Evolutionary conservation across 1,140 invertebrate species (phyloP).

Genomic region (Eumaeus atala): DNA sequence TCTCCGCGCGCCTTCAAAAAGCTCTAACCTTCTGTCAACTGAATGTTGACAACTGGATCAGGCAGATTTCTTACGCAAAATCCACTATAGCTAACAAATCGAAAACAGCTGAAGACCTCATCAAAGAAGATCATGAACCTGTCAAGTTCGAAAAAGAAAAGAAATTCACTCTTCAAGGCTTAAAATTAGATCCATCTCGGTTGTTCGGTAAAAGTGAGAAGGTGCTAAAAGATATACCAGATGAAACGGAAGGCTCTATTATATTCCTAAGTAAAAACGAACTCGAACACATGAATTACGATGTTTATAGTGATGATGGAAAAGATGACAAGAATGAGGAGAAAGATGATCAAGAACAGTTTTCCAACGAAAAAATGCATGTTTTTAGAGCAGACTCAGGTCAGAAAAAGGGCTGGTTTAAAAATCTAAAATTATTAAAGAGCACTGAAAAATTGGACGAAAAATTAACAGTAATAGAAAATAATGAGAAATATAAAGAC

Average conservation of each 20-base stretch:
- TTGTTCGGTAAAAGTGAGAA: conserved; percentile 71
- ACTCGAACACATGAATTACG: conserved; percentile 75
- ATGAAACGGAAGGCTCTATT: conserved; percentile 77
- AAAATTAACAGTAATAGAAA: conserved; percentile 63
- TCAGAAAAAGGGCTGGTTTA: conserved; percentile 76
- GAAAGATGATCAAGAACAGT: conserved; percentile 56
- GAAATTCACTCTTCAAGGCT: conserved; percentile 71
- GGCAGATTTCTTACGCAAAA: conserved; percentile 71
- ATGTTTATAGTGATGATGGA: conserved; percentile 68
- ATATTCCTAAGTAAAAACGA: conserved; percentile 78
- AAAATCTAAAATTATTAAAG: conserved; percentile 69
- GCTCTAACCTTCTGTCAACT: conserved; percentile 78
- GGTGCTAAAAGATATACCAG: conserved; percentile 75
- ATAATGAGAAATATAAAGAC: conserved; percentile 57
- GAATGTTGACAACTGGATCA: conserved; percentile 75
- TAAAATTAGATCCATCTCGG: conserved; percentile 69
- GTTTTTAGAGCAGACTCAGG: conserved; percentile 72
- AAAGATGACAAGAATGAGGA: conserved; percentile 63
- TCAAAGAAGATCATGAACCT: conserved; percentile 71
- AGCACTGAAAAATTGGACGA: conserved; percentile 64
- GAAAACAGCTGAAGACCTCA: conserved; percentile 63
- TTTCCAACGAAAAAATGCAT: conserved; percentile 74
- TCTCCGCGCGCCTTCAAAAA: conserved; percentile 76
- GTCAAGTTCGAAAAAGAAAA: conserved; percentile 71
- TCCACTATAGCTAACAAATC: conserved; percentile 60